Percentiles rank a stretch among this genome's conserved stretches.
These are phyloP conservation scores for Orthonevra nobilis DNA, from an alignment of 2,888 invertebrate species.

Conservation along the genomic window DNA sequence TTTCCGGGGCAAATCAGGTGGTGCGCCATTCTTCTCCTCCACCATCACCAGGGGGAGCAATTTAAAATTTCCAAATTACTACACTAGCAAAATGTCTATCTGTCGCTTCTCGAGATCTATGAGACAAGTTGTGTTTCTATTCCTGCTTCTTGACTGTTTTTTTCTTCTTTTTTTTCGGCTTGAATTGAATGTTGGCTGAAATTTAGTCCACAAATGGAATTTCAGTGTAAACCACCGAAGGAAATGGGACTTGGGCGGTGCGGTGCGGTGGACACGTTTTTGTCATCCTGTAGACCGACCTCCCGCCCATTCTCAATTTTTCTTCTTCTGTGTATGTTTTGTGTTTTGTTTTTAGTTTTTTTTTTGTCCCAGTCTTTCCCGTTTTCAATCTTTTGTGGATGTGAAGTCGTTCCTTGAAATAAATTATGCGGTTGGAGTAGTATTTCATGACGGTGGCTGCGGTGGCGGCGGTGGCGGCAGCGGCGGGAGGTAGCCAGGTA, in stretches of 20 bases:
- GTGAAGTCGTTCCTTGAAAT: constrained; percentile 22
- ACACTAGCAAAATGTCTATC: constrained; percentile 3
- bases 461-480: too few relatives aligned
- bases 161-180: not conserved
- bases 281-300: constrained; percentile 6
- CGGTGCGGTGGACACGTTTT: constrained; percentile 35
- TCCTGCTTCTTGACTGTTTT: too few relatives aligned
- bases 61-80: constrained; percentile 47
- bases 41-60: not conserved
- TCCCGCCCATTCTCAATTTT: not conserved
- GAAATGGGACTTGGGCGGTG: constrained; percentile 19
- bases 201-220: constrained; percentile 33
- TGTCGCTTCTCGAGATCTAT: not conserved
- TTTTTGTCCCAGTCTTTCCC: not conserved
- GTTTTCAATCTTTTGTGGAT: constrained; percentile 17
- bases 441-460: constrained; percentile 27
- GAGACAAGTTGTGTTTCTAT: not conserved
- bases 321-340: not conserved
- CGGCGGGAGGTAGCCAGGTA: constrained; percentile 5
- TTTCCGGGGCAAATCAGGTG: constrained; percentile 25
- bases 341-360: not conserved
- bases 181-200: constrained; percentile 12
- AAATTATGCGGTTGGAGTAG: constrained; percentile 38
- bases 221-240: constrained; percentile 3
- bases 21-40: not conserved